Base-by-base conservation (phyloP, 2,797 vertebrate species). In the Anguilla marmorata region DNA sequence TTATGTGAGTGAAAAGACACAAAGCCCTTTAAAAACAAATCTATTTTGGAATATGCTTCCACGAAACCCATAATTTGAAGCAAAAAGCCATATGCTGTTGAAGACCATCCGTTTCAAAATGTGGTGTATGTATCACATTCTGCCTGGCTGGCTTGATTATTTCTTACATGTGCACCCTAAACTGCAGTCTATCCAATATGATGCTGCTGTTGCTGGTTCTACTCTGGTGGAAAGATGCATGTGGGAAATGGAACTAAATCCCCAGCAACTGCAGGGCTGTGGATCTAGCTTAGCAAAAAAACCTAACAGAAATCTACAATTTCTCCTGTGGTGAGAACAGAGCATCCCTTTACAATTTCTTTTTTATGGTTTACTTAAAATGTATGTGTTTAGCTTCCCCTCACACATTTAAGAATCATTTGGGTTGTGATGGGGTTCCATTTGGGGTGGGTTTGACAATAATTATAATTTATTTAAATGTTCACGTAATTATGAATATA, bases 231-330 rank as follows among this genome's bases (percentile, higher is more conserved):
- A 91, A 90, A 88, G 83, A 74, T 50, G 12, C 63, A 90, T 41
- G 56, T 48, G 72, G 48, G 19, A 88, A 0, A 5, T 56, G 37
- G 79, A 1, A 1, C 45, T 19, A 88, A 91, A 93, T 90, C 86
- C 41, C 86, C 33, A 69, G 56, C 90, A 89, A 88, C 88, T 93
- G 90, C 56, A 74, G 7, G 7, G 85, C 84, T 76, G 87, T 79
- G 93, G 74, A 89, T 63, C 27, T 4, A 74, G 69, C 74, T 85
- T 87, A 60, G 58, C 79, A 56, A 41, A 85, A 86, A 86, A 85
- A 86, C 85, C 63, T 52, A 80, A 85, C 72, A 27, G 8, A 90
- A 90, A 84, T 84, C 80, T 82, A 63, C 37, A 41, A 56, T 37
- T 24, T 45, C 41, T 86, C 48, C 41, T 66, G 66, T 48, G 84